Conservation (phyloP, 2,797 vertebrate species). For the Crenuchus spilurus region DNA sequence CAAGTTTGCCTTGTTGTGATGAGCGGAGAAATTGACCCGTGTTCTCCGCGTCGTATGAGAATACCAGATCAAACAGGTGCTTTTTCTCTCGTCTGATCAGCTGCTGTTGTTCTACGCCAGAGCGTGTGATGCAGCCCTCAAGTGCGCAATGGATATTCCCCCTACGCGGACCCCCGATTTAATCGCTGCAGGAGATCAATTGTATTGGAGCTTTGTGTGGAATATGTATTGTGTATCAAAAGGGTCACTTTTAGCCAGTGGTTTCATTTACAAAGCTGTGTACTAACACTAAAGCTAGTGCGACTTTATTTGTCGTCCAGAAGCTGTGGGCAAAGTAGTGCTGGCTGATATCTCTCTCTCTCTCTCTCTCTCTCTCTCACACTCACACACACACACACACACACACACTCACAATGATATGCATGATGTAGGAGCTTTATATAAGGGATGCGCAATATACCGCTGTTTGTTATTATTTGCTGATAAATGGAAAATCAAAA, state of each 20-base stretch:
- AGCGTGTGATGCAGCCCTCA: constrained; percentile 66
- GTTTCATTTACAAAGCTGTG: constrained; percentile 75
- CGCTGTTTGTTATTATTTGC: too few species aligned
- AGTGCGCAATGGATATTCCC: constrained; percentile 60
- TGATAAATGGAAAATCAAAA: too few species aligned
- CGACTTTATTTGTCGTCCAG: constrained; percentile 55
- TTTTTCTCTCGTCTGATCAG: constrained; percentile 57
- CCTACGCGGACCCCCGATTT: constrained; percentile 27
- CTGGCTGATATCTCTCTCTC: too few species aligned
- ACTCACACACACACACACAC: too few species aligned
- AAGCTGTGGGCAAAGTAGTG: too few species aligned
- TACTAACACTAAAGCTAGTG: constrained; percentile 70
- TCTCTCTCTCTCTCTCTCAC: too few species aligned
- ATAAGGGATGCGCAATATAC: too few species aligned
- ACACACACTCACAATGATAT: too few species aligned
- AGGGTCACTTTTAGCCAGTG: constrained; percentile 72
- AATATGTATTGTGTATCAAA: constrained; percentile 73
- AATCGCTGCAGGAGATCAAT: constrained; percentile 66
- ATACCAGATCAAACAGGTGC: constrained; percentile 71
- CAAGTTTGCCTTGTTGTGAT: not conserved
- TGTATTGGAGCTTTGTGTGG: constrained; percentile 73
- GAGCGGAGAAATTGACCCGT: not conserved
- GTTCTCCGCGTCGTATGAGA: constrained; percentile 14
- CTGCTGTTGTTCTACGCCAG: constrained; percentile 60
- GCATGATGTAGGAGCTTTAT: too few species aligned